Evolutionary conservation across 1,140 invertebrate species (phyloP), one percentile per base, ranked within the genome.

Genomic region (Macrocentrus cingulum): DNA sequence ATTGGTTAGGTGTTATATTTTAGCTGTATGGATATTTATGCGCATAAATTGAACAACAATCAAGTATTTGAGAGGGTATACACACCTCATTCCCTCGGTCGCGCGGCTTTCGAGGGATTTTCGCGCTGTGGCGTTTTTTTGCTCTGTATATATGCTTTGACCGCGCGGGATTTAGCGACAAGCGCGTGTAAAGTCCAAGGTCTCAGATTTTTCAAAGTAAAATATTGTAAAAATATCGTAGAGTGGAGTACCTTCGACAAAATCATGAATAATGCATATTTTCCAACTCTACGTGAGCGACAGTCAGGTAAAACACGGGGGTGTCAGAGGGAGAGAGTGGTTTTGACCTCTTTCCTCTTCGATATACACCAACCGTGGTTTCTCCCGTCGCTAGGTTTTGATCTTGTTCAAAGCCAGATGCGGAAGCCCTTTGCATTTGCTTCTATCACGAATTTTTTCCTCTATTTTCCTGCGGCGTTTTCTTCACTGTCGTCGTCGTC

Each of bases 211-310:
- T 64, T 62, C 41, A 55, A 59, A 60, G 65, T 67, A 64, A 69
- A 68, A 71, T 68, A 64, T 60, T 63, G 56, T 64, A 70, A 70
- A 69, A 69, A 68, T 70, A 69, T 63, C 62, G 61, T 42, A 63
- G 62, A 58, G n/a, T n/a, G n/a, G 52, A 64, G 61, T 60, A 54
- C 49, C 62, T 57, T 69, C 63, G 69, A 61, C 62, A 61, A 63
- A 67, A 61, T 56, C 58, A 70, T 70, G 69, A 71, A 71, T 70
- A 66, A 71, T 71, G 60, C 55, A 61, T 61, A 59, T 50, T 61
- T 49, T n/a, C n/a, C 32, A 39, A 45, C 36, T 58, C 54, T 59
- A 46, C 36, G 61, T 45, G 39, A n/a, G n/a, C n/a, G n/a, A n/a
- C n/a, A n/a, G n/a, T n/a, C n/a, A n/a, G n/a, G n/a, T n/a, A n/a